Evolutionary conservation across 1,140 invertebrate genomes (phyloP).

Genomic region (Temnothorax curvispinosus): DNA sequence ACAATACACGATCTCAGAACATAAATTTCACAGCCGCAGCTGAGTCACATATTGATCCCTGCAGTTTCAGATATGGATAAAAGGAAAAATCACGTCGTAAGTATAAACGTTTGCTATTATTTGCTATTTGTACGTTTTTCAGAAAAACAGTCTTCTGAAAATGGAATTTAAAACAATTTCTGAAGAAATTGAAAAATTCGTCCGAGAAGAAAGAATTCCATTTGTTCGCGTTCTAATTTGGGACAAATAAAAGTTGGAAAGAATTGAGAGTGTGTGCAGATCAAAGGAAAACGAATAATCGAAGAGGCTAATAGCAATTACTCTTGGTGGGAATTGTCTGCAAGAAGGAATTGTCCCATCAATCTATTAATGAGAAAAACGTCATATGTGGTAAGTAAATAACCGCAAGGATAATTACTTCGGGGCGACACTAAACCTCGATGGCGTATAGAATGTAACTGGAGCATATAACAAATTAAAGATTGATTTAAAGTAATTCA

Average conservation of each 20-base stretch:
- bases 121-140: not conserved
- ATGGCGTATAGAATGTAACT: not conserved
- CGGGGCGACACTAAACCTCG: not conserved
- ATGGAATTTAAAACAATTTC: not conserved
- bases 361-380: not conserved
- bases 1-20: slow-evolving; percentile 25
- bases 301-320: not conserved
- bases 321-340: not conserved
- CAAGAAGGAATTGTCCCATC: not conserved
- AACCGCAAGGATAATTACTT: not conserved
- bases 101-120: not conserved
- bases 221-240: too few species aligned
- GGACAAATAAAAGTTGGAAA: too few species aligned
- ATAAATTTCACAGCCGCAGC: slow-evolving; percentile 25
- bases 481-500: not conserved
- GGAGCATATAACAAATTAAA: not conserved
- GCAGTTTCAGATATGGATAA: not conserved
- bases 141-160: not conserved
- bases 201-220: not conserved
- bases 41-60: not conserved
- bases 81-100: not conserved
- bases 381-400: slow-evolving; percentile 1
- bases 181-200: not conserved
- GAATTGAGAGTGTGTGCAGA: not conserved
- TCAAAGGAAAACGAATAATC: slow-evolving; percentile 18